A percentile compares a stretch with the other conserved stretches of the same genome.
phyloP scores from a whole-genome alignment of 2,888 invertebrate species.

The Hypselothyrea guttata region DNA sequence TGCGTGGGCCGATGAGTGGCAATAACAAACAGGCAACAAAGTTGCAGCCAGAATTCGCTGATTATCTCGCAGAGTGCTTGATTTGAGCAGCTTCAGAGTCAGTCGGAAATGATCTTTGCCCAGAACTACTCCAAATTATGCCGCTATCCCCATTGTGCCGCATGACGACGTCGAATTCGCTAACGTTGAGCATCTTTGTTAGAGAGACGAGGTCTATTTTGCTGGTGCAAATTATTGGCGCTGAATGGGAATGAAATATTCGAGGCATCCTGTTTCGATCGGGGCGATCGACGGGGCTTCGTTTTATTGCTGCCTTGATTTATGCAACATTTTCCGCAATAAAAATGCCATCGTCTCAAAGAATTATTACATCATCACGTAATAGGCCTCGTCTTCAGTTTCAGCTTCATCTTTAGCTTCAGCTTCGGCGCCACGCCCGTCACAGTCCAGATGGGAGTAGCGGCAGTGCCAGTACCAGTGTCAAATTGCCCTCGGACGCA shows the following conservation, averaged over 20 bases:
- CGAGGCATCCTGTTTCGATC: constrained; percentile 58
- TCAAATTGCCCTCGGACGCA: constrained; percentile 64
- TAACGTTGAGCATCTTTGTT: constrained; percentile 31
- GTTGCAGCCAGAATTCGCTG: constrained; percentile 51
- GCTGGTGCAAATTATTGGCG: constrained; percentile 61
- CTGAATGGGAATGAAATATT: constrained; percentile 56
- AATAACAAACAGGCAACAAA: constrained; percentile 10
- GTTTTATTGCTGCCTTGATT: constrained; percentile 75
- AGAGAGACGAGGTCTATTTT: constrained; percentile 34
- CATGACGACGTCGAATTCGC: constrained; percentile 58
- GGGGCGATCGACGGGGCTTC: constrained; percentile 53
- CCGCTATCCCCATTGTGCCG: constrained; percentile 50
- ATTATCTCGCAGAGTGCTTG: constrained; percentile 53
- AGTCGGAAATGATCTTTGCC: constrained; percentile 42
- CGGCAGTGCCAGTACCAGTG: constrained; percentile 18
- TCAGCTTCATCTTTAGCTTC: no score
- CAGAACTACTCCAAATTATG: constrained; percentile 51
- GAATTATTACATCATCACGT: constrained; percentile 77
- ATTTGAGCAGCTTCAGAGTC: constrained; percentile 33
- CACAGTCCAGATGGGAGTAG: constrained; percentile 28
- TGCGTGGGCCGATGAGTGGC: constrained; percentile 55
- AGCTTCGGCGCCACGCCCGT: constrained; percentile 67
- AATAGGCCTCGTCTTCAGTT: constrained; percentile 60
- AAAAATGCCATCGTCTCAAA: constrained; percentile 71
- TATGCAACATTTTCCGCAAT: constrained; percentile 76